Evolutionary conservation across 2,797 vertebrate species (phyloP), one percentile per base, ranked within the genome.

Genomic region (Gallinago stenura): DNA sequence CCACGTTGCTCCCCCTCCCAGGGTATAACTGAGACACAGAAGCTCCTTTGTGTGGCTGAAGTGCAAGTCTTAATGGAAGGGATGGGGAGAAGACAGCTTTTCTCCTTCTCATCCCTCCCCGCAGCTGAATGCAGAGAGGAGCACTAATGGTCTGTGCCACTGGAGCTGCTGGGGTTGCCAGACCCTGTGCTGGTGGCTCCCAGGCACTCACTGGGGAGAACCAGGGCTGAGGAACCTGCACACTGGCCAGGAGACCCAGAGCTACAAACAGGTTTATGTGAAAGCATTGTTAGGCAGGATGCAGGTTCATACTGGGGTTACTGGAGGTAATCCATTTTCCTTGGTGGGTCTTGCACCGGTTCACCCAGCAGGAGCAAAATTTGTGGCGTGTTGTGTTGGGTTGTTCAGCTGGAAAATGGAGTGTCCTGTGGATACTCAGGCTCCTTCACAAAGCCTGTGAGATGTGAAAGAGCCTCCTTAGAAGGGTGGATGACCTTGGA

Each of bases 331-430:
- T 57, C 35, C 22, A 1, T 9, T 53, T 87, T 56, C 12, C 56
- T 50, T 8, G 2, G 75, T 15, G 33, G 19, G 20, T 7, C 41
- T 25, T 24, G 48, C 61, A 24, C 17, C 0, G 0, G 31, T 33
- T 81, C 43, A 5, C 30, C 26, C 85, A 53, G 50, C 2, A 7
- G 12, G 61, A 64, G 43, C n/a, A 60, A 56, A 33, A 16, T 35
- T 15, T 19, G 43, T 15, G 66, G 81, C 3, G 9, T 43, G 43
- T 83, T 39, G 48, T 0, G 1, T 69, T 70, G 83, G 37, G 48
- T 15, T 18, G 31, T 76, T 93, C 45, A 45, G 72, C 54, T 90
- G 86, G 86, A 37, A 56, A 65, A 60, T 2, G 12, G 41, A 70
- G n/a, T 1, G 19, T 69, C 30, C 51, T 57, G 46, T 7, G 76